Percentiles rank a stretch among this genome's conserved stretches.
Evolutionary conservation across 2,888 invertebrate species (phyloP).

Genomic region (Blera fallax): DNA sequence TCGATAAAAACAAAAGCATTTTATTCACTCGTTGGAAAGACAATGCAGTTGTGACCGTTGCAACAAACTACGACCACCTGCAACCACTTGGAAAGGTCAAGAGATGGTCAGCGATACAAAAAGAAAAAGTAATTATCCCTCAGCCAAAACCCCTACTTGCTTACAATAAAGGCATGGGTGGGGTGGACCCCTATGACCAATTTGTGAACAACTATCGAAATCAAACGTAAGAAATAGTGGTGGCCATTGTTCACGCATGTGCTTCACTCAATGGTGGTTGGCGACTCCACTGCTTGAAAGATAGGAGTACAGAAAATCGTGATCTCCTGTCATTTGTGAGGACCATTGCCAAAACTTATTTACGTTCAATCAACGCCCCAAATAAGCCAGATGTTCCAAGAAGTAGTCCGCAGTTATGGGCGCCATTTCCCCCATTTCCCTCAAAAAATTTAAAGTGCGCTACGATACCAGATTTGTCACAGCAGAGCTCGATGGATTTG

Average conservation of each 20-base stretch:
- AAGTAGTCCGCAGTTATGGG: not conserved
- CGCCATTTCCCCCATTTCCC: conserved; percentile 7
- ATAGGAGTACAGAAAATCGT: not conserved
- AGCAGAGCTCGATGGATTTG: conserved; percentile 12
- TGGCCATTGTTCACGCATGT: conserved; percentile 2
- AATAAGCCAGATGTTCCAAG: not conserved
- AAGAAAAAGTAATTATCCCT: not conserved
- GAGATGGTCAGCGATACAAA: not conserved
- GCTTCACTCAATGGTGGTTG: conserved; percentile 10
- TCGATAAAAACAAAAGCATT: not conserved
- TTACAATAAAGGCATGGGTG: not conserved
- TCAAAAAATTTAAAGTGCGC: conserved; percentile 6
- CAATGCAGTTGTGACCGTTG: not conserved
- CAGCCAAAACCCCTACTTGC: conserved; percentile 10
- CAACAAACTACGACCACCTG: not conserved
- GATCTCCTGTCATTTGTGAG: conserved; percentile 8
- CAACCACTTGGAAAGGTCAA: not conserved
- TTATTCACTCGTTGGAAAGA: not conserved
- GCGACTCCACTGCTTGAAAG: not conserved
- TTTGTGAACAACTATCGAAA: not conserved
- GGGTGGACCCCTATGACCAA: too few relatives aligned
- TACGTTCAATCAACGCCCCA: not conserved
- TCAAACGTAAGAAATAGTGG: not conserved
- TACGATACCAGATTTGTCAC: too few relatives aligned
- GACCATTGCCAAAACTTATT: not conserved